These are phyloP conservation scores for Uria lomvia DNA, from an alignment of 2,113 vertebrate species.

Conservation along the genomic window DNA sequence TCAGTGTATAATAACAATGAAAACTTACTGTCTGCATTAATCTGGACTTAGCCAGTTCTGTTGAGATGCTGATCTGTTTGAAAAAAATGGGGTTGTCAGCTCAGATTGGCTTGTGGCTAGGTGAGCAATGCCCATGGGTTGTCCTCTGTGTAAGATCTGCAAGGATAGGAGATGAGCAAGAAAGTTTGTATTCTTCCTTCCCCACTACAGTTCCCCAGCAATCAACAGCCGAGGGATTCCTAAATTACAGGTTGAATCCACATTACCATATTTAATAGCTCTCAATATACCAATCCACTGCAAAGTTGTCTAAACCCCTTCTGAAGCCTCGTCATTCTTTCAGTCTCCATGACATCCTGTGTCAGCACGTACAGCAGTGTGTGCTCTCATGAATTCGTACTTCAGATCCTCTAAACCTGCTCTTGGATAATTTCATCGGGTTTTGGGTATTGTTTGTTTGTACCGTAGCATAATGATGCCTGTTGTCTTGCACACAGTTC, in stretches of 20 bases:
- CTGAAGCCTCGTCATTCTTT: neutral
- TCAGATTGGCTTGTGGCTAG: neutral
- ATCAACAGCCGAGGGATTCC: neutral
- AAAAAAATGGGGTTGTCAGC: neutral
- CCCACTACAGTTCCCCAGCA: neutral
- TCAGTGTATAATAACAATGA: neutral
- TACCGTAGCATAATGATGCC: neutral
- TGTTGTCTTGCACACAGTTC: neutral
- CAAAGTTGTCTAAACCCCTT: neutral
- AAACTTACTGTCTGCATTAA: neutral
- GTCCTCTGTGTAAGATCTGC: neutral
- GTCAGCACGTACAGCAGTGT: neutral
- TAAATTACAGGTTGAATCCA: neutral
- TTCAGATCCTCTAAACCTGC: neutral
- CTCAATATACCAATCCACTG: neutral
- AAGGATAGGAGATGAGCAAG: neutral
- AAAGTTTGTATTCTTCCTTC: neutral
- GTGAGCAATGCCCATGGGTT: neutral
- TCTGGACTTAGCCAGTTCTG: neutral
- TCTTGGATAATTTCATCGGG: neutral
- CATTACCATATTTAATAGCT: neutral
- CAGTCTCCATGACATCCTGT: neutral
- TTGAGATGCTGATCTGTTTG: neutral
- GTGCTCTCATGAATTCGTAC: rapidly evolving
- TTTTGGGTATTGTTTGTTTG: neutral